Base-by-base conservation (phyloP, 64 coral and sea anemone genomes). In the Hydrozoanthus tunicans region DNA sequence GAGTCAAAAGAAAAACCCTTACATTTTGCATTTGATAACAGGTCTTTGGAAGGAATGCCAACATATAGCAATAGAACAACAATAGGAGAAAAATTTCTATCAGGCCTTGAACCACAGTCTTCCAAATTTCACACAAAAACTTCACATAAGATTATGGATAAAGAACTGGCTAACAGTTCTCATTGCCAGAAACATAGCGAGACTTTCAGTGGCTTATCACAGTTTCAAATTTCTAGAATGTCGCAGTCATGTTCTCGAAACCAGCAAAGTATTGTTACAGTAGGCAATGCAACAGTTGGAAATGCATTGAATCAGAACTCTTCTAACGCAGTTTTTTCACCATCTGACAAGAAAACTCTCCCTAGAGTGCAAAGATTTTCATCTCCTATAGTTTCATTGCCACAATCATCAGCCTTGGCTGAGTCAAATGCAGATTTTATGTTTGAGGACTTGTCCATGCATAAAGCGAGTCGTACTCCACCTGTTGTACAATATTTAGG, bases 171-270 rank as follows among this genome's bases (percentile, higher is more conserved):
- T 43, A 69, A 73, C 32, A 73, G 15, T 27, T 27, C 58, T 73
- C 6, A 14, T 59, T 59, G 54, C n/a, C 17, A 59, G 51, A 5
- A 72, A 13, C 43, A 20, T 20, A 23, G 7, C 2, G 7, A 66
- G 65, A 65, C 13, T 51, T 64, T 5, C 11, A 43, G 79, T 82
- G 62, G 53, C 54, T 85, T 85, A 9, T 69, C 65, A 59, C 84
- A 88, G 13, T 88, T 88, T 43, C 84, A 88, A 25, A 74, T 88
- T 88, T 88, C 84, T 4, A 88, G 26, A 58, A 74, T 58, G 53
- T 32, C 67, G 17, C 43, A 71, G n/a, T 58, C 74, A 20, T 32
- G 23, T 58, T 60, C 54, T 5, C 53, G 11, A 32, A 82, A 64
- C 60, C 23, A 71, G 52, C 56, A 43, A 14, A 55, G 25, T 73